Evolutionary conservation across 2,113 vertebrate genomes (phyloP).

Genomic region (Anhinga rufa): DNA sequence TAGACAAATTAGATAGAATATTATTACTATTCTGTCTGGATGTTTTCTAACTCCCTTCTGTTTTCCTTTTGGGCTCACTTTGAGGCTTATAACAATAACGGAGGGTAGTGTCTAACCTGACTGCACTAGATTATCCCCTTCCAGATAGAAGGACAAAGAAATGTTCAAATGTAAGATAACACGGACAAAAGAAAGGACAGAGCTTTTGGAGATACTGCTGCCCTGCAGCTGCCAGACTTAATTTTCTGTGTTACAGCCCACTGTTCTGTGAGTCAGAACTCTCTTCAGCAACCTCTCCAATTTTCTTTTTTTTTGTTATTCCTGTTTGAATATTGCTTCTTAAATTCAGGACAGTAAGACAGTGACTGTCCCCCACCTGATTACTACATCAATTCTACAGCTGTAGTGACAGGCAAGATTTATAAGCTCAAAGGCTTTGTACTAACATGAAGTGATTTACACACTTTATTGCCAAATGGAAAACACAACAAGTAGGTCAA

Average conservation of each 20-base stretch:
- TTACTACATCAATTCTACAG: neutral
- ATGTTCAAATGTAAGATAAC: neutral
- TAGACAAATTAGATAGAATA: neutral
- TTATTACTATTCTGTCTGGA: neutral
- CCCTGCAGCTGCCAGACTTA: neutral
- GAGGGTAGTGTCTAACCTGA: neutral
- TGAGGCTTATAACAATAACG: neutral
- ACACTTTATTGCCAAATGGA: neutral
- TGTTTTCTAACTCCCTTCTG: neutral
- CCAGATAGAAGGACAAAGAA: neutral
- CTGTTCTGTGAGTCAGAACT: neutral
- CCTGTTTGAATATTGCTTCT: neutral
- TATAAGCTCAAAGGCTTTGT: neutral
- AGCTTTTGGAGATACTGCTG: neutral
- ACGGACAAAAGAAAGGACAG: neutral
- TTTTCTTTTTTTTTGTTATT: neutral
- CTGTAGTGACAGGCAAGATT: neutral
- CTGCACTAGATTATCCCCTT: neutral
- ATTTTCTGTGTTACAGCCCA: neutral
- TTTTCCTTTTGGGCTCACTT: neutral
- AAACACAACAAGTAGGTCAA: constrained; percentile 2
- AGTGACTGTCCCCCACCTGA: neutral
- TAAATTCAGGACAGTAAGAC: neutral
- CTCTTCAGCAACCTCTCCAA: neutral
- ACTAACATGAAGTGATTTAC: neutral